Evolutionary conservation across 2,113 vertebrate species (phyloP), one percentile per base, ranked within the genome.

Genomic region (Sakesphorus luctuosus): DNA sequence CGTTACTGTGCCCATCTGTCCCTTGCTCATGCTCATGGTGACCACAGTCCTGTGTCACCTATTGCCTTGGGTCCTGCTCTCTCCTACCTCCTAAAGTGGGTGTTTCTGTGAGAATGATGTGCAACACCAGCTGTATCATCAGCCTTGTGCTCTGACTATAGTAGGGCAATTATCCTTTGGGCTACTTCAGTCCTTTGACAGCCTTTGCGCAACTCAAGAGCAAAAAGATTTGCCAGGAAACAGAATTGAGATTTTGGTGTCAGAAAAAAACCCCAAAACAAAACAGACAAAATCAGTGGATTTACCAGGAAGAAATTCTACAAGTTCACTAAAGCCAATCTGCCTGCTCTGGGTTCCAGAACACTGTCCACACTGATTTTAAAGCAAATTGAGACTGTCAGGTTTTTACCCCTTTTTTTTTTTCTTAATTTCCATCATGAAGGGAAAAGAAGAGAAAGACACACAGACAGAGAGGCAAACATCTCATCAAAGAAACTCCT

Each of bases 401-500:
- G 4, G 25, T 89, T 77, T 71, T 3, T 66, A 61, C 11, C 18
- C 36, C 6, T 19, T 58, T 58, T n/a, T 25, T 63, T 66, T 59
- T 74, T 72, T 52, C 61, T 18, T 28, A 28, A 75, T 93, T 93
- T 93, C 63, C 29, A 0, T 10, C 4, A 90, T 0, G 6, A 82
- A 63, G 26, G 66, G 46, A 73, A 87, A 77, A 79, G 52, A 72
- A 40, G 31, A 86, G 38, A 56, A 91, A 61, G 66, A 80, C 9
- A 2, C 24, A 13, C 6, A 46, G 77, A 68, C 50, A 81, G 76
- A 62, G 33, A 68, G 52, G 40, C 53, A 94, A 90, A 91, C 81
- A 69, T 81, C 50, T 87, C 91, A 29, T 87, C 87, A 91, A 88
- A 86, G 72, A 35, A 87, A 90, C 83, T 93, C 81, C 86, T 79